Conservation (phyloP, 2,888 invertebrate species). For the Trisateles emortualis region DNA sequence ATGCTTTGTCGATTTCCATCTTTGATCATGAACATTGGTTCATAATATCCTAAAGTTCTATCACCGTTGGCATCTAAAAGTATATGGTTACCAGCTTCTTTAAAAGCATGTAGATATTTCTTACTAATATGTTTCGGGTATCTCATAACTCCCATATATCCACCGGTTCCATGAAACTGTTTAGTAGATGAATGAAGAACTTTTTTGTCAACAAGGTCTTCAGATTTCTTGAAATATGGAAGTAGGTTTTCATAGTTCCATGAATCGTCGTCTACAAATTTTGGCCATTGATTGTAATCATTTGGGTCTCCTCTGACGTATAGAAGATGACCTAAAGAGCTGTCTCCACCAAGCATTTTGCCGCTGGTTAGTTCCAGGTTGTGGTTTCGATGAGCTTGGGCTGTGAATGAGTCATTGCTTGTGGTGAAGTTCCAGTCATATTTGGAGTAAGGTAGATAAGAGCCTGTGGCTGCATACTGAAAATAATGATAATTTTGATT, state of each 20-base stretch:
- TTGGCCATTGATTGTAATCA: constrained; percentile 56
- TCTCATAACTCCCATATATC: constrained; percentile 68
- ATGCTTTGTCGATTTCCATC: constrained; percentile 78
- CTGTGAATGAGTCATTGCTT: constrained; percentile 41
- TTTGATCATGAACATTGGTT: constrained; percentile 73
- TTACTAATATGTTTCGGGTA: constrained; percentile 37
- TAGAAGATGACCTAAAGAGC: constrained; percentile 50
- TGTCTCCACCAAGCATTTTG: constrained; percentile 59
- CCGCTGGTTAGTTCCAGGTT: constrained; percentile 50
- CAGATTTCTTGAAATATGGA: constrained; percentile 58
- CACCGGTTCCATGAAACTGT: constrained; percentile 64
- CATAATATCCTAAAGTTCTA: constrained; percentile 69
- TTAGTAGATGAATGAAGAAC: constrained; percentile 40
- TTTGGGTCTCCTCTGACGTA: constrained; percentile 47
- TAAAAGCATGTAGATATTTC: constrained; percentile 63
- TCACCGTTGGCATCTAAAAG: constrained; percentile 37
- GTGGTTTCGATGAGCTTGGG: constrained; percentile 21
- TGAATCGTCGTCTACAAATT: constrained; percentile 33
- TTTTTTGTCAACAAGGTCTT: constrained; percentile 46
- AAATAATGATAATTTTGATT: too few species aligned
- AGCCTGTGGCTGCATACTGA: constrained; percentile 49
- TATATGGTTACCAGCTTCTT: constrained; percentile 68
- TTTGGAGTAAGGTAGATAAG: constrained; percentile 32
- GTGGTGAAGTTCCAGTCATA: constrained; percentile 55
- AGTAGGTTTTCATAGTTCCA: constrained; percentile 55